Evolutionary conservation across 2,797 vertebrate genomes (phyloP), one percentile per base, ranked within the genome.

Genomic region (Hephaestus fuliginosus): DNA sequence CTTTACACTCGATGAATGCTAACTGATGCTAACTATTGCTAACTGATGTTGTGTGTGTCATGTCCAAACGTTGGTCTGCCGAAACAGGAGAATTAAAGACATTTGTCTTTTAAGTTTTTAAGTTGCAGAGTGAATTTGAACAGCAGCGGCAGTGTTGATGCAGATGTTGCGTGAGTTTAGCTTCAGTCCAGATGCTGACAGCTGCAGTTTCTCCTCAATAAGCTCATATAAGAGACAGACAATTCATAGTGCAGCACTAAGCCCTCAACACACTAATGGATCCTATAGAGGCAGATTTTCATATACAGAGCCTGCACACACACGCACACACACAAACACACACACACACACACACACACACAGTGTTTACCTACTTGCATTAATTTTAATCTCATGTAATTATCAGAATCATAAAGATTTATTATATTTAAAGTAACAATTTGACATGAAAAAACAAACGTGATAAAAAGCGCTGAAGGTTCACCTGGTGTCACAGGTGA

Each of bases 141-240:
- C 36, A 30, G 70, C 48, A 72, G 69, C 3, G 13, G 46, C 48
- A 9, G 44, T 39, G 63, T 63, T 77, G 49, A 72, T 72, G 43
- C 63, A 65, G 20, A 62, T 62, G 72, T 76, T 71, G 78, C 74
- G 65, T 78, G 82, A 69, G 58, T 64, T 63, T 20, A 74, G 12
- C 53, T 49, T 81, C 36, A 64, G 70, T 65, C 75, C 84, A 85
- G 75, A 86, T 80, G 84, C 73, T 76, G 57, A 18, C 85, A 81
- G 79, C 74, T 81, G 85, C 68, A 78, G 17, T 55, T 78, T 71
- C 70, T 78, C 53, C 56, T 67, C 84, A 74, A 52, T 81, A 64
- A 81, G 77, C 79, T 82, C 67, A 53, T 46, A 67, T 67, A 65
- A 78, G 61, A 78, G 66, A 69, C 71, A 53, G 51, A 81, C 49